Evolutionary conservation across 2,888 invertebrate species (phyloP).

Genomic region (Acleris holmiana): DNA sequence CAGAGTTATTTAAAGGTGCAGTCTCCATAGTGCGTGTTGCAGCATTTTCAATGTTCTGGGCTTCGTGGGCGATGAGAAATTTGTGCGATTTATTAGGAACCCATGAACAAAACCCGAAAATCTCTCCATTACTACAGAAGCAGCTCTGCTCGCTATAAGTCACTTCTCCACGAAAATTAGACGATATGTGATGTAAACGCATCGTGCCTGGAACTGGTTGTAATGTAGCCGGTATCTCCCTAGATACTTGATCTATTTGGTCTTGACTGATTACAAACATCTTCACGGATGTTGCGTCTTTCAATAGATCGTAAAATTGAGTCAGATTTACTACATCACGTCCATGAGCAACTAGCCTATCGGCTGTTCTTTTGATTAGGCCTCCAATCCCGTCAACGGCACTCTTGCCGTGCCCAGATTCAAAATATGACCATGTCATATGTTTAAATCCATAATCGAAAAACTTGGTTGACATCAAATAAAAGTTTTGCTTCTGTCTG

Average conservation of each 20-base stretch:
- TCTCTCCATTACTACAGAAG: conserved; percentile 35
- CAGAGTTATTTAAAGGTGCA: conserved; percentile 33
- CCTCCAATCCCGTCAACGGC: conserved; percentile 40
- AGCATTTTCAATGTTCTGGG: conserved; percentile 35
- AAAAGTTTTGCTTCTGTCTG: conserved; percentile 52
- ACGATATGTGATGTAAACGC: conserved; percentile 36
- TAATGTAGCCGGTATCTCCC: conserved; percentile 24
- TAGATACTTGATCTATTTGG: conserved; percentile 14
- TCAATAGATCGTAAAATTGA: conserved; percentile 37
- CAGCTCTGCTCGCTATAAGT: conserved; percentile 31
- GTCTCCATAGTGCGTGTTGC: conserved; percentile 30
- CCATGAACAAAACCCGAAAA: conserved; percentile 33
- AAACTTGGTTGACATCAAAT: conserved; percentile 43
- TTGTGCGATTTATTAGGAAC: conserved; percentile 32
- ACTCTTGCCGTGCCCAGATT: conserved; percentile 42
- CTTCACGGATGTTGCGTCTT: conserved; percentile 31
- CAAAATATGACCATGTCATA: conserved; percentile 31
- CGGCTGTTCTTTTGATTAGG: conserved; percentile 35
- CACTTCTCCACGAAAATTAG: conserved; percentile 31
- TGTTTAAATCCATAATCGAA: conserved; percentile 38
- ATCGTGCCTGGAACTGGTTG: conserved; percentile 19
- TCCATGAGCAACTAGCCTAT: conserved; percentile 38
- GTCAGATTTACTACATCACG: conserved; percentile 37
- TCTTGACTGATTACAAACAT: conserved; percentile 36
- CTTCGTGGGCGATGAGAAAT: conserved; percentile 31